Conservation (phyloP, 2,888 invertebrate genomes). For the Pterobdella sp. region DNA sequence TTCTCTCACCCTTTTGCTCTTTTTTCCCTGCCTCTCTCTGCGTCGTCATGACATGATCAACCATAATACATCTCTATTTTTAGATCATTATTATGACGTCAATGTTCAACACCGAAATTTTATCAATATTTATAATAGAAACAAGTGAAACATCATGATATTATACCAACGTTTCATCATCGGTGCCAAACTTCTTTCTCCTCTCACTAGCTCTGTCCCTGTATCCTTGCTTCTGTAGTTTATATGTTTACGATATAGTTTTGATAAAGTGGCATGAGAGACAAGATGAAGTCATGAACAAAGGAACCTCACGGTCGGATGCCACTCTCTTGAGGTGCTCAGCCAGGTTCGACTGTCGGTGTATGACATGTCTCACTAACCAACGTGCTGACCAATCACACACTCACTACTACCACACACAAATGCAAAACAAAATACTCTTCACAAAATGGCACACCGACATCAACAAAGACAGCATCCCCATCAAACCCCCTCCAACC, state of each 20-base stretch:
- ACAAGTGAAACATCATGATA: not conserved
- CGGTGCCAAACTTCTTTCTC: slow-evolving; percentile 65
- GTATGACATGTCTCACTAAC: not conserved
- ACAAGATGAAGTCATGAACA: not conserved
- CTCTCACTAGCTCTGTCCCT: slow-evolving; percentile 93
- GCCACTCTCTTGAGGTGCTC: not conserved
- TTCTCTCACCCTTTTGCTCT: not conserved
- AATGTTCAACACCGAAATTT: not conserved
- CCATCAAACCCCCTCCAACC: slow-evolving; percentile 38
- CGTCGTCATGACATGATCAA: not conserved
- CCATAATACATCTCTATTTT: not conserved
- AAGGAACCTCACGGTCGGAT: not conserved
- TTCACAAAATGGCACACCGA: not conserved
- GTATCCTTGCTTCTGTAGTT: slow-evolving; percentile 62
- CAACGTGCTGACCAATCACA: too few species aligned
- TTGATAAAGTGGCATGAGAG: not conserved
- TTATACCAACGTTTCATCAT: slow-evolving; percentile 44
- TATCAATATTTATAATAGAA: not conserved
- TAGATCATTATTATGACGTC: slow-evolving; percentile 3
- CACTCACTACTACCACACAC: not conserved
- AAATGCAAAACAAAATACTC: not conserved
- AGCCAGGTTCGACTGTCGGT: not conserved
- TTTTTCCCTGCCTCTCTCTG: not conserved
- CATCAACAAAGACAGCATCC: not conserved
- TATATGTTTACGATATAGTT: not conserved